Evolutionary conservation across 2,797 vertebrate species (phyloP).

Genomic region (Ara ararauna): DNA sequence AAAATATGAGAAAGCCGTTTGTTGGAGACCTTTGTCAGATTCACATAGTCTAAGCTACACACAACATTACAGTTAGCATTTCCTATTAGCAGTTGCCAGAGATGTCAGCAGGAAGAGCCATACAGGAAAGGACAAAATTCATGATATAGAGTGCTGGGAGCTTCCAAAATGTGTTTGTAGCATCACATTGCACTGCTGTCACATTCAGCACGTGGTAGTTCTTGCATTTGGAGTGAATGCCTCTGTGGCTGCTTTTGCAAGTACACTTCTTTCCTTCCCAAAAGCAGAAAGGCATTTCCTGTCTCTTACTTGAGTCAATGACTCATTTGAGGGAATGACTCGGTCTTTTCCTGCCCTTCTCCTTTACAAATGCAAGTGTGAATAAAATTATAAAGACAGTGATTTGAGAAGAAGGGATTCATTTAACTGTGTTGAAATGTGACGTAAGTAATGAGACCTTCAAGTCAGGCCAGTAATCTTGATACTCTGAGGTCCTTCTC

Average conservation of each 20-base stretch:
- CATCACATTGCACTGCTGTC: neutral
- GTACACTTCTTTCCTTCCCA: neutral
- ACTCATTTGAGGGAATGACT: neutral
- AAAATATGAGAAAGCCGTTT: neutral
- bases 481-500: neutral
- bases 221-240: neutral
- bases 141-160: neutral
- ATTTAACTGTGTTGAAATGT: slow-evolving; percentile 6
- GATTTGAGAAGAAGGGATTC: slow-evolving; percentile 39
- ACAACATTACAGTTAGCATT: neutral
- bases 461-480: neutral
- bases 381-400: slow-evolving; percentile 11
- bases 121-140: neutral
- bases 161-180: neutral
- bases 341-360: slow-evolving; percentile 23
- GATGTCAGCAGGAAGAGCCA: neutral
- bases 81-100: neutral
- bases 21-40: neutral
- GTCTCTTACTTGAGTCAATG: neutral
- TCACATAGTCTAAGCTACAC: neutral
- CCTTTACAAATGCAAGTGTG: slow-evolving; percentile 19
- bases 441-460: slow-evolving; percentile 22
- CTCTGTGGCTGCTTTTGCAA: neutral
- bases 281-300: slow-evolving; percentile 37
- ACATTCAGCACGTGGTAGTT: neutral